Evolutionary conservation across 2,888 invertebrate species (phyloP), one percentile per base, ranked within the genome.

Genomic region (Auanema sp.): DNA sequence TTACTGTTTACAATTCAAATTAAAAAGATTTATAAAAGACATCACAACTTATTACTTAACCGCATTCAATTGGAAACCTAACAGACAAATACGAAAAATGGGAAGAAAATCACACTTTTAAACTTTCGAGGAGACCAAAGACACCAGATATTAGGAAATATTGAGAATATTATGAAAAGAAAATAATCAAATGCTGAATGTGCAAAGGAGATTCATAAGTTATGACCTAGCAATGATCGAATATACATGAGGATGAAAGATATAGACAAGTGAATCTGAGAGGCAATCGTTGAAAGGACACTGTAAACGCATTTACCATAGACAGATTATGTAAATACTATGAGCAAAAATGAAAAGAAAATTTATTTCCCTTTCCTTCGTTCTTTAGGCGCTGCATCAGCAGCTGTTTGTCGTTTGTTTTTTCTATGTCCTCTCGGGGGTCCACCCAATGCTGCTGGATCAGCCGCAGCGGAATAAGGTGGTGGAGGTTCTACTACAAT

Each of bases 401-500:
- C 58, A 1, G 72, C 60, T 14, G 76, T 72, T 57, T 77, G 76
- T 42, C 76, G 51, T 50, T 77, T 77, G 59, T 76, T 75, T 59
- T 77, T 77, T 12, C 75, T 59, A 51, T 77, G 76, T 8, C 76
- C 78, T 44, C 76, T 58, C 33, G 66, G 64, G 6, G 78, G 76
- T 33, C 76, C 75, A 18, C 75, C 75, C 62, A 78, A 65, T 12
- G 64, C 71, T 14, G 64, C 58, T 41, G 65, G 64, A 10, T 72
- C 73, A 61, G 75, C 75, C 2, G 76, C 74, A 8, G 72, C 69
- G 12, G 75, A 69, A 23, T 73, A 64, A 43, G 75, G 75, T 33
- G 78, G 78, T 2, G 78, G 78, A 11, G 78, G 78, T 60, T 78
- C 78, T 24, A 78, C 66, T 4, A 78, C 78, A 43, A 78, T 72